Evolutionary conservation across 2,888 invertebrate species (phyloP), one percentile per base, ranked within the genome.

Genomic region (Kuschelorhynchus macadamiae): DNA sequence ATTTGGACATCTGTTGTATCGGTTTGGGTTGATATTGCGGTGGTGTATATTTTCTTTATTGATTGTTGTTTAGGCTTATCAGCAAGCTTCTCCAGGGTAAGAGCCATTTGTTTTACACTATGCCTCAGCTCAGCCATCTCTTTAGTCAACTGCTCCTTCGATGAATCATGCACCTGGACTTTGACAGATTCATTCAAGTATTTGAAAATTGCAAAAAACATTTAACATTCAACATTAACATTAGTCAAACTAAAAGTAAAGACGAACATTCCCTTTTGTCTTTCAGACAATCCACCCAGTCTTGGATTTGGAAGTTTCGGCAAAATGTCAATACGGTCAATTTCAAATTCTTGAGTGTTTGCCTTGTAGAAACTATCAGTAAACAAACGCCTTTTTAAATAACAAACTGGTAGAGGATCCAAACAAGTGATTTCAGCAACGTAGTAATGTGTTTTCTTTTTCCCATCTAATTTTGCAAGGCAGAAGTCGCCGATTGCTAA

Each of bases 401-500:
- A 46, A 20, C 9, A 20, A 9, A 46, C 46, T 20, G 20, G 17
- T 46, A 46, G 20, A 46, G n/a, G n/a, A n/a, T n/a, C n/a, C 20
- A 46, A 46, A 16, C 20, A n/a, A 18, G n/a, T 20, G 4, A 36
- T 11, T 36, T 36, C 12, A 11, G 36, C 18, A 17, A 46, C 46
- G 20, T 46, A 46, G 21, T 20, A 46, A 46, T 20, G 46, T 18
- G 20, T 46, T 18, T 18, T 46, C n/a, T n/a, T n/a, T 18, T 46
- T 46, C 20, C 46, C 46, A 9, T 5, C 12, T 20, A 46, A 20
- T 46, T 46, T 46, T 17, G 46, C 20, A 18, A 46, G 20, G 20
- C 46, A 46, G 20, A 46, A 18, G 20, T 46, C 46, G 20, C 46
- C 21, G 17, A 46, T 20, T 46, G 46, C 46, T 46, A 46, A 46